These are phyloP conservation scores for Leuciscus idus DNA, from an alignment of 2,113 vertebrate species.

Conservation along the genomic window DNA sequence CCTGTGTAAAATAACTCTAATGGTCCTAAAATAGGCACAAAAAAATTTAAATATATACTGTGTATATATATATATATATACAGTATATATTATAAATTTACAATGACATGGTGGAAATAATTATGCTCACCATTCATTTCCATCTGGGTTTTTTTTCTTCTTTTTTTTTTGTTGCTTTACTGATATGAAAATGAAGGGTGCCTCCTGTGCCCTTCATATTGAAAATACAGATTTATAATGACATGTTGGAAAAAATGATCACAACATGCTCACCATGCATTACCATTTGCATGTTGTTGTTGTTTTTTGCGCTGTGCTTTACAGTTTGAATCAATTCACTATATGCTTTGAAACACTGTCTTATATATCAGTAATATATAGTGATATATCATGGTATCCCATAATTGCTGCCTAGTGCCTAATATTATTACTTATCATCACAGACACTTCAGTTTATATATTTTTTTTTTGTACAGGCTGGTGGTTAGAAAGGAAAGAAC, in stretches of 20 bases:
- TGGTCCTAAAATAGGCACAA: no score
- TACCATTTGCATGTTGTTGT: background rate
- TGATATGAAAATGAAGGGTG: background rate
- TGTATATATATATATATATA: no score
- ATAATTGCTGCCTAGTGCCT: background rate
- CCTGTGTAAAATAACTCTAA: no score
- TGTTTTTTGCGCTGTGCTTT: background rate
- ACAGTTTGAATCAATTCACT: background rate
- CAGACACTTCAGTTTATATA: background rate
- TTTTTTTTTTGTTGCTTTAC: background rate
- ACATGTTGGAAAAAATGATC: background rate
- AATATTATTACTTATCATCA: slow-evolving; percentile 27
- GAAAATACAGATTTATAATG: background rate
- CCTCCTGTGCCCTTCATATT: background rate
- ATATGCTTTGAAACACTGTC: background rate
- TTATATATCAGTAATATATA: no score
- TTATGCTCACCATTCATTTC: background rate
- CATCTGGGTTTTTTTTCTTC: no score
- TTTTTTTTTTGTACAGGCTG: background rate
- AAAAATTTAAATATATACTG: no score
- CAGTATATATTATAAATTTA: background rate
- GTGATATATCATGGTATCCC: background rate
- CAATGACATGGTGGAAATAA: background rate
- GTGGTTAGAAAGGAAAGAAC: slow-evolving; percentile 17
- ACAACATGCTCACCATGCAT: background rate